Percentiles rank a stretch among this genome's conserved stretches.
Conservation (phyloP, 2,797 vertebrate genomes). For the Platalea minor region DNA sequence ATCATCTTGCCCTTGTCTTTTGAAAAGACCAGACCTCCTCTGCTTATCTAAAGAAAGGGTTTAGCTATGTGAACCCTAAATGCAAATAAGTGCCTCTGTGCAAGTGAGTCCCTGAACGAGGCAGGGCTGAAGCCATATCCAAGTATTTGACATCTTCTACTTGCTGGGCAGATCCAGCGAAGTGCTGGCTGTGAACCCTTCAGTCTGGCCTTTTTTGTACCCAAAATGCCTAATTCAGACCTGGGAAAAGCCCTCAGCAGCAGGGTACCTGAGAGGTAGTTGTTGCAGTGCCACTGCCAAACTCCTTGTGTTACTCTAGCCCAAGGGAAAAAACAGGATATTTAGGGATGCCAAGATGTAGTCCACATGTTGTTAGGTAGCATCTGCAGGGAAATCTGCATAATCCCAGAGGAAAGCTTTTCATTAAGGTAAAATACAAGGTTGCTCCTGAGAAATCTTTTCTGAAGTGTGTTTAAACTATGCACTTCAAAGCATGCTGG, state of each 20-base stretch:
- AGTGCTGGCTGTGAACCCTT: background rate
- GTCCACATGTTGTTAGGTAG: background rate
- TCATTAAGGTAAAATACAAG: constrained; percentile 15
- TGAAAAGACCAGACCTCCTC: background rate
- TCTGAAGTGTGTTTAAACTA: constrained; percentile 36
- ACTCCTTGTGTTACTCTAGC: background rate
- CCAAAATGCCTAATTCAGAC: background rate
- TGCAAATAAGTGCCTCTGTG: background rate
- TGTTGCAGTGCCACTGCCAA: background rate
- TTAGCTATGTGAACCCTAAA: background rate
- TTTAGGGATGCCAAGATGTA: background rate
- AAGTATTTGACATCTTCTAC: background rate
- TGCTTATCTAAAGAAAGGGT: background rate
- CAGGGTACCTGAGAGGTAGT: background rate
- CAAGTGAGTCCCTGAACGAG: background rate
- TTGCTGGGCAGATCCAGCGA: background rate
- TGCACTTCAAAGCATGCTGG: constrained; percentile 1
- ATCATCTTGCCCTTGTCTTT: background rate
- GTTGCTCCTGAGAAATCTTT: constrained; percentile 23
- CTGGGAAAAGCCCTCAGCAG: background rate
- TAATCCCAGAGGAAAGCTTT: constrained; percentile 12
- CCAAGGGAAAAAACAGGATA: background rate
- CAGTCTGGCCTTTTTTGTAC: background rate
- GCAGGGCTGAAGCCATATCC: background rate
- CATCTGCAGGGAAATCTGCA: constrained; percentile 14